Evolutionary conservation across 1,140 invertebrate species (phyloP).

Genomic region (Drosophila gunungcola): DNA sequence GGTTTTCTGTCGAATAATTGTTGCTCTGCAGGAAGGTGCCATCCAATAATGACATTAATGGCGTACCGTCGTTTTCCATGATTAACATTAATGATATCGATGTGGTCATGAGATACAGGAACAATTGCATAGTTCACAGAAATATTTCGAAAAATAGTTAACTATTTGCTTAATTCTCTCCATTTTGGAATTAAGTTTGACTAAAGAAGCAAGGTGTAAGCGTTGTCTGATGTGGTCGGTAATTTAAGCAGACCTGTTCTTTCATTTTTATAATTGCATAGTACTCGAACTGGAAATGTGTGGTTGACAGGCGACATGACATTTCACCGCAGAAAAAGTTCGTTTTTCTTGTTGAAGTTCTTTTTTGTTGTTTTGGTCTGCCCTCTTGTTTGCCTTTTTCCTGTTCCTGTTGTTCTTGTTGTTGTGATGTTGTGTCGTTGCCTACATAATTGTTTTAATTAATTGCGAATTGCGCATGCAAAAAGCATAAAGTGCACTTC

Average conservation of each 20-base stretch:
- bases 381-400: conserved; percentile 23
- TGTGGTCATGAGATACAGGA: conserved; percentile 41
- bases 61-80: conserved; percentile 4
- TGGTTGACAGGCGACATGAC: conserved; percentile 77
- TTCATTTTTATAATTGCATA: conserved; percentile 60
- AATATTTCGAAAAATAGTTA: not conserved
- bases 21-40: not conserved
- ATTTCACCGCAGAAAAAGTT: conserved; percentile 63
- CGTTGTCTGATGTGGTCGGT: conserved; percentile 9
- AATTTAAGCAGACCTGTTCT: conserved; percentile 25
- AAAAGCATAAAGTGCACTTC: conserved; percentile 77
- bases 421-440: conserved; percentile 36
- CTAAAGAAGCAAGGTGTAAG: conserved; percentile 43
- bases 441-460: conserved; percentile 79
- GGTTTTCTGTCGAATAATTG: not conserved
- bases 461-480: conserved; percentile 75
- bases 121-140: conserved; percentile 31
- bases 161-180: conserved; percentile 15
- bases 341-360: conserved; percentile 25
- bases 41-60: conserved; percentile 20
- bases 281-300: conserved; percentile 60
- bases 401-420: conserved; percentile 2
- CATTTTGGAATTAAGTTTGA: conserved; percentile 28
- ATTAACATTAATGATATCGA: conserved; percentile 16
- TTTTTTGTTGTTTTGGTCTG: conserved; percentile 13